phyloP scores from a whole-genome alignment of 2,113 vertebrate genomes.

The Mystacornis crossleyi region DNA sequence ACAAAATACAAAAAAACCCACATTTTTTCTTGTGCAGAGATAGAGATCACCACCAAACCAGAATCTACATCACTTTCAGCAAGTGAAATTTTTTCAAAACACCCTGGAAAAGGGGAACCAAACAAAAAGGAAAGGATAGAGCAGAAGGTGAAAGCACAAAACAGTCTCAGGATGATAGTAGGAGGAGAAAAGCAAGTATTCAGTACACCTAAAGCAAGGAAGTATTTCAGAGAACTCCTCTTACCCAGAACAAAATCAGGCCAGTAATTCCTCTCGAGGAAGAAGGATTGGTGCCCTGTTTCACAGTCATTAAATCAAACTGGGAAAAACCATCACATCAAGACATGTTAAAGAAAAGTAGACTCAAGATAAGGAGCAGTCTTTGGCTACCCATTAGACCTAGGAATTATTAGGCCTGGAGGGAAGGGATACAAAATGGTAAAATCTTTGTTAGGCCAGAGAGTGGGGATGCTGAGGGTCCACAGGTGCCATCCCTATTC shows the following conservation, averaged over 20 bases:
- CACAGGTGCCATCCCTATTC: rapidly evolving
- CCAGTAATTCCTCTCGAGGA: background rate
- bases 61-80: background rate
- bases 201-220: background rate
- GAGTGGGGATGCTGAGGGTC: rapidly evolving
- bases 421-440: rapidly evolving
- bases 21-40: background rate
- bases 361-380: background rate
- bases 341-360: background rate
- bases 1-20: background rate
- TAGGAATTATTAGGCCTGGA: no score
- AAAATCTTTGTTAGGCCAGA: background rate
- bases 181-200: background rate
- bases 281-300: background rate
- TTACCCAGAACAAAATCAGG: background rate
- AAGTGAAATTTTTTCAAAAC: background rate
- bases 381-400: rapidly evolving
- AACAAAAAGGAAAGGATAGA: background rate
- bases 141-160: background rate
- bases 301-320: background rate
- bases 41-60: background rate
- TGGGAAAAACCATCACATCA: background rate
- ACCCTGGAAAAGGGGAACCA: background rate
- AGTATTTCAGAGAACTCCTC: background rate
- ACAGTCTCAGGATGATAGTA: background rate